These are phyloP conservation scores for Adoxophyes honmai DNA, from an alignment of 1,140 invertebrate species.

Conservation along the genomic window DNA sequence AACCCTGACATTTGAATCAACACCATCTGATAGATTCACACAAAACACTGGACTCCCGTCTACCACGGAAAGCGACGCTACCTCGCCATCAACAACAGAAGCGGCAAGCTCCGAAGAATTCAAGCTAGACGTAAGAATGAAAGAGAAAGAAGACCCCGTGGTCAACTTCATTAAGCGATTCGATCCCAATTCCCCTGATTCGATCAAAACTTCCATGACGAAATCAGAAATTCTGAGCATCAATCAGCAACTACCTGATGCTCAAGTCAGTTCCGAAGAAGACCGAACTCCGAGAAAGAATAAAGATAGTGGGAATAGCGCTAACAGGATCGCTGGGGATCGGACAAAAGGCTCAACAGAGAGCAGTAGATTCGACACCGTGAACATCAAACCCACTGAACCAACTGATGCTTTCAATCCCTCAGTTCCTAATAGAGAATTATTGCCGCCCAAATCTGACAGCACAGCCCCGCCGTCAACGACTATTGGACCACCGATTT, in stretches of 20 bases:
- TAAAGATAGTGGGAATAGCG: constrained; percentile 49
- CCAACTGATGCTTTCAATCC: constrained; percentile 23
- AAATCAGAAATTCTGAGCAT: constrained; percentile 58
- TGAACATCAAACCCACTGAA: constrained; percentile 44
- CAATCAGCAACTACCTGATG: constrained; percentile 55
- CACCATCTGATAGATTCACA: constrained; percentile 19
- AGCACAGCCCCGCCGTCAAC: constrained; percentile 57
- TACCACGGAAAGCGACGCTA: constrained; percentile 14
- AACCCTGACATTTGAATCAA: constrained; percentile 30
- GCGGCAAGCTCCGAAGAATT: constrained; percentile 27
- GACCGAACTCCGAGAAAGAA: constrained; percentile 52
- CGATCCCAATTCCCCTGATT: constrained; percentile 60
- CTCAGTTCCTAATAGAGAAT: constrained; percentile 36
- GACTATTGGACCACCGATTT: constrained; percentile 79
- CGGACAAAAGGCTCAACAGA: constrained; percentile 42
- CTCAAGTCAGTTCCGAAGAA: constrained; percentile 58
- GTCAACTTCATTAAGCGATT: constrained; percentile 71
- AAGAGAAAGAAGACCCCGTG: constrained; percentile 41
- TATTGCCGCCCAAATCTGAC: constrained; percentile 62
- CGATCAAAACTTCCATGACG: constrained; percentile 56
- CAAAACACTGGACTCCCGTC: constrained; percentile 16
- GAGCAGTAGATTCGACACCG: constrained; percentile 43
- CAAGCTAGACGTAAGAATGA: constrained; percentile 35
- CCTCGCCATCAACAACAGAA: constrained; percentile 34
- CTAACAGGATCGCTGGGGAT: constrained; percentile 44